These are phyloP conservation scores for Mus spretus DNA, from an alignment of 2,797 vertebrate genomes.

Conservation along the genomic window DNA sequence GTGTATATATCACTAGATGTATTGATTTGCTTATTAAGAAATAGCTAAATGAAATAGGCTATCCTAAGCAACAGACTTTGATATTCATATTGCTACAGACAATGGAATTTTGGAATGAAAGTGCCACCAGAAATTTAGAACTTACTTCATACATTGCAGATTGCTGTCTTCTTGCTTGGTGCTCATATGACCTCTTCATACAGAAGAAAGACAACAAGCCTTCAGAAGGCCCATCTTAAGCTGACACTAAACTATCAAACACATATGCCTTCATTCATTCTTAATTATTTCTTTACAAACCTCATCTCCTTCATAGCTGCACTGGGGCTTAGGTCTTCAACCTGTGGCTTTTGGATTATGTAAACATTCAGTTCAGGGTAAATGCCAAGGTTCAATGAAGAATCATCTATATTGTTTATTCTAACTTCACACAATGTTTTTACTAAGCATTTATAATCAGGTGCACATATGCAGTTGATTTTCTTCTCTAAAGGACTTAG, in stretches of 20 bases:
- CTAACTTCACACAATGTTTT: neutral
- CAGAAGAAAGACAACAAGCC: neutral
- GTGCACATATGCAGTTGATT: neutral
- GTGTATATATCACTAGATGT: neutral
- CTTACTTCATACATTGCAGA: too few relatives aligned
- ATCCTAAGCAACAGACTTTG: neutral
- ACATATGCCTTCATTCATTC: neutral
- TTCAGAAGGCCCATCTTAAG: neutral
- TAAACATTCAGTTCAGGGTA: neutral
- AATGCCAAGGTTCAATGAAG: neutral
- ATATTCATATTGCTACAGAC: neutral
- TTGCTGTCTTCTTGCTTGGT: neutral
- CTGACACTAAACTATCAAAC: neutral
- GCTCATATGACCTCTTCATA: neutral
- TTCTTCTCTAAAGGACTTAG: neutral
- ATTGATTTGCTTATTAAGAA: neutral
- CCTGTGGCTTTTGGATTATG: neutral
- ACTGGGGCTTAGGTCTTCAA: neutral
- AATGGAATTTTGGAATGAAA: neutral
- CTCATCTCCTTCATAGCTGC: neutral
- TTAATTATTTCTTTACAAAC: neutral
- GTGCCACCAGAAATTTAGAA: too few relatives aligned
- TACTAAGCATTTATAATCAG: neutral
- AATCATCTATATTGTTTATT: neutral
- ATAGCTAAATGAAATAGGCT: neutral